Evolutionary conservation across 2,797 vertebrate genomes (phyloP).

Genomic region (Oophaga sylvatica): DNA sequence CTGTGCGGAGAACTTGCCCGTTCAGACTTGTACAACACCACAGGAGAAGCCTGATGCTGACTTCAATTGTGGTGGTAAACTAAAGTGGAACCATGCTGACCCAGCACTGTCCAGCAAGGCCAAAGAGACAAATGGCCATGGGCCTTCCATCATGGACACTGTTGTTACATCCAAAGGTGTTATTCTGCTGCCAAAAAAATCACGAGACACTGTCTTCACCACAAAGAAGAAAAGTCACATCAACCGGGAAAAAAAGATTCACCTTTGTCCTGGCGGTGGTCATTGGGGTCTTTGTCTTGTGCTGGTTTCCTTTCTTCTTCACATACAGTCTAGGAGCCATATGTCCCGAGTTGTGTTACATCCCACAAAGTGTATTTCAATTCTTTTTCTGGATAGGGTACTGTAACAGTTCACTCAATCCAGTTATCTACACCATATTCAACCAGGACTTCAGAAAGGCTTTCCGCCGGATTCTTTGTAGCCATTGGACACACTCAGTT

Average conservation of each 20-base stretch:
- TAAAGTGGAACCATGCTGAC: neutral
- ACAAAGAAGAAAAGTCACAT: constrained; percentile 87
- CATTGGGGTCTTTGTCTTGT: constrained; percentile 91
- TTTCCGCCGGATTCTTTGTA: constrained; percentile 90
- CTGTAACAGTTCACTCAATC: constrained; percentile 94
- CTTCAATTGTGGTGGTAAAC: neutral
- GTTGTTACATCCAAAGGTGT: constrained; percentile 82
- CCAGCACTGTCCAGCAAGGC: neutral
- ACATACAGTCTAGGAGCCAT: constrained; percentile 90
- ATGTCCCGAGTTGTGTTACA: constrained; percentile 80
- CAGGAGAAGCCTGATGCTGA: constrained; percentile 57
- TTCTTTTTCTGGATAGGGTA: constrained; percentile 99
- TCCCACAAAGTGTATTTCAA: constrained; percentile 84
- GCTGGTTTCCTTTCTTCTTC: constrained; percentile 98
- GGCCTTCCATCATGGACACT: constrained; percentile 75
- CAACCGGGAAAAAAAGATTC: constrained; percentile 90
- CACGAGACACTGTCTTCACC: constrained; percentile 70
- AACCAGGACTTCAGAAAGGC: constrained; percentile 94
- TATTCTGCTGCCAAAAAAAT: constrained; percentile 72
- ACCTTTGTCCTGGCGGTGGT: constrained; percentile 93
- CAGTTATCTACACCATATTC: constrained; percentile 93
- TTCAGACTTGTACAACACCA: neutral
- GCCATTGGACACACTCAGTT: constrained; percentile 66
- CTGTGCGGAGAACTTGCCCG: neutral
- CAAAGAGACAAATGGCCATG: constrained; percentile 37